Conservation (phyloP, 2,797 vertebrate species). For the Glyptemys insculpta region DNA sequence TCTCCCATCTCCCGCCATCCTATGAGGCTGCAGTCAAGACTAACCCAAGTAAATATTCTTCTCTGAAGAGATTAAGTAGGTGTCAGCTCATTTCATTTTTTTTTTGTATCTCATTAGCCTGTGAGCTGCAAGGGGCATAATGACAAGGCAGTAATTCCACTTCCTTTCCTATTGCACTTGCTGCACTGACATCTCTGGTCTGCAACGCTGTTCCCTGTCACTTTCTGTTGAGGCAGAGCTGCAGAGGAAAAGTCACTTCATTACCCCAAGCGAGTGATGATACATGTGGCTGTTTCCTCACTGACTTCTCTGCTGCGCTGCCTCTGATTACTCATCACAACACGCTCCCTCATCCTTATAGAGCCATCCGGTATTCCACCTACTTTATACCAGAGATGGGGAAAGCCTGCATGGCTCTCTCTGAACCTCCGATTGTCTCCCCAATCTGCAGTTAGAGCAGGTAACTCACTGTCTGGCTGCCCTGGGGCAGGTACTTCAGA, state of each 20-base stretch:
- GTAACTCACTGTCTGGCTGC: not conserved
- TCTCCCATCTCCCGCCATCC: slow-evolving; percentile 96
- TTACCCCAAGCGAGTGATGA: not conserved
- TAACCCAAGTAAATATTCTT: slow-evolving; percentile 96
- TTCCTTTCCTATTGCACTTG: not conserved
- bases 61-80: slow-evolving; percentile 99
- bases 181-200: not conserved
- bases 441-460: not conserved
- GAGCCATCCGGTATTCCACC: not conserved
- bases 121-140: not conserved
- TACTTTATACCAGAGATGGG: rapidly evolving
- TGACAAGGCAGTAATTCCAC: not conserved
- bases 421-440: not conserved
- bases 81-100: slow-evolving; percentile 77
- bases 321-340: rapidly evolving
- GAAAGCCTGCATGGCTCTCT: not conserved
- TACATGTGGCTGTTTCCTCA: not conserved
- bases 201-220: not conserved
- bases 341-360: not conserved
- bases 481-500: not conserved
- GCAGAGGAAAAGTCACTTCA: not conserved
- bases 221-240: not conserved
- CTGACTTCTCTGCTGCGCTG: not conserved
- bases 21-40: slow-evolving; percentile 96
- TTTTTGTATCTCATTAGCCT: not conserved